Conservation (phyloP, 1,140 invertebrate genomes). For the Drosophila tani region DNA sequence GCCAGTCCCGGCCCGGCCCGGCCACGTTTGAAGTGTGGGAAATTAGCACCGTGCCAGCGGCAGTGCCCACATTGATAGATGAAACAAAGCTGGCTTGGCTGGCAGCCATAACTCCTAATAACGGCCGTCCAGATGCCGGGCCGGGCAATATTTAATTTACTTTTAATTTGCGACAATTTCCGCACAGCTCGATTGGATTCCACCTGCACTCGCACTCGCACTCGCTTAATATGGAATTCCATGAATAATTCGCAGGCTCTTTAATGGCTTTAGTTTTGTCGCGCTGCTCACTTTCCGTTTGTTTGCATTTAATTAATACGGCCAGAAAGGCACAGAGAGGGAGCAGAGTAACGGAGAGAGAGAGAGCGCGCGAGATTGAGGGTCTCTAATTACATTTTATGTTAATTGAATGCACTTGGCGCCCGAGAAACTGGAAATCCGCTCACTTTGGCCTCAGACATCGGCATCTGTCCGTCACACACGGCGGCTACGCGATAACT, state of each 20-base stretch:
- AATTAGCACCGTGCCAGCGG: constrained; percentile 66
- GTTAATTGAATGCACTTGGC: constrained; percentile 58
- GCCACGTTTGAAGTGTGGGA: constrained; percentile 72
- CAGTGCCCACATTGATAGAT: constrained; percentile 28
- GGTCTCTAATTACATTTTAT: constrained; percentile 56
- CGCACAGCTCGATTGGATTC: constrained; percentile 46
- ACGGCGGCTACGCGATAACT: constrained; percentile 66
- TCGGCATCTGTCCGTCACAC: constrained; percentile 47
- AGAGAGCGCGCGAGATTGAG: constrained; percentile 12
- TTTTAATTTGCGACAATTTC: constrained; percentile 66
- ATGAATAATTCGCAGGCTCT: constrained; percentile 11
- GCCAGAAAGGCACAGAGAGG: constrained; percentile 9
- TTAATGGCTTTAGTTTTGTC: constrained; percentile 14
- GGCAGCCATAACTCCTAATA: constrained; percentile 49
- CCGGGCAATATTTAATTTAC: constrained; percentile 61
- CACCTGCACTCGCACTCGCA: constrained; percentile 18
- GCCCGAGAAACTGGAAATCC: constrained; percentile 25
- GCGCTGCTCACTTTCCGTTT: constrained; percentile 33
- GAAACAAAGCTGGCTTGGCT: constrained; percentile 38
- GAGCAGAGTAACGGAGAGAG: not conserved
- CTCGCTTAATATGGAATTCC: constrained; percentile 5
- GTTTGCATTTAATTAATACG: constrained; percentile 51
- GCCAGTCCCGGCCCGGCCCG: constrained; percentile 39
- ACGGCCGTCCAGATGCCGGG: constrained; percentile 5
- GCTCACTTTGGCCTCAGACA: constrained; percentile 15